Conservation (phyloP, 2,888 invertebrate species). For the Drosophila leonis region DNA sequence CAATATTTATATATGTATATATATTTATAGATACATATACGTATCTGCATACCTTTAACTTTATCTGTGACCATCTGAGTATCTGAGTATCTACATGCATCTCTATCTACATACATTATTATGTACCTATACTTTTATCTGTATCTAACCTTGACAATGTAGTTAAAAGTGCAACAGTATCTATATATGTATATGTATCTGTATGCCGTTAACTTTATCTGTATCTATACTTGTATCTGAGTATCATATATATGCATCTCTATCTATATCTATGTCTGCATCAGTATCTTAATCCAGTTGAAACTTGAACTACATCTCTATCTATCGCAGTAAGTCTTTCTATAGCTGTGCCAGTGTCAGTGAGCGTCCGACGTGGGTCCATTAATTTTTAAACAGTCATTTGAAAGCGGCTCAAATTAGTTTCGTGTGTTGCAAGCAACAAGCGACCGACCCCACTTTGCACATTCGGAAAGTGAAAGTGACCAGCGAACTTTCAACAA, state of each 20-base stretch:
- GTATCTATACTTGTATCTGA: not conserved
- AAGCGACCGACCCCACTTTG: slow-evolving; percentile 32
- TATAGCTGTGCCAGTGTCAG: not conserved
- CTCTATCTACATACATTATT: not conserved
- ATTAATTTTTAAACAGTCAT: slow-evolving; percentile 70
- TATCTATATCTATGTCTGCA: not conserved
- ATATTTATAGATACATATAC: no score
- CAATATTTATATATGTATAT: no score
- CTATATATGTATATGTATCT: not conserved
- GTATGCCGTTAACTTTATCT: not conserved
- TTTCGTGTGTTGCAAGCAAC: slow-evolving; percentile 65
- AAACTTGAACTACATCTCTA: not conserved
- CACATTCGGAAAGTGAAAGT: slow-evolving; percentile 68
- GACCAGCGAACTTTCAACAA: slow-evolving; percentile 56
- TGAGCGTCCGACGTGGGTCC: slow-evolving; percentile 52
- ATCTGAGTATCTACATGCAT: not conserved
- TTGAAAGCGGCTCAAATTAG: slow-evolving; percentile 79
- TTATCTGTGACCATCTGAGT: not conserved
- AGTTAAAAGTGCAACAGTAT: not conserved
- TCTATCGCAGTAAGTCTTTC: slow-evolving; percentile 1
- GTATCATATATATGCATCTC: not conserved
- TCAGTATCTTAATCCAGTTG: not conserved
- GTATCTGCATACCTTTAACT: no score
- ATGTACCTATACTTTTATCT: not conserved
- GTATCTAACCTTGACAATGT: not conserved